Evolutionary conservation across 1,140 invertebrate genomes (phyloP).

Genomic region (Colletes gigas): DNA sequence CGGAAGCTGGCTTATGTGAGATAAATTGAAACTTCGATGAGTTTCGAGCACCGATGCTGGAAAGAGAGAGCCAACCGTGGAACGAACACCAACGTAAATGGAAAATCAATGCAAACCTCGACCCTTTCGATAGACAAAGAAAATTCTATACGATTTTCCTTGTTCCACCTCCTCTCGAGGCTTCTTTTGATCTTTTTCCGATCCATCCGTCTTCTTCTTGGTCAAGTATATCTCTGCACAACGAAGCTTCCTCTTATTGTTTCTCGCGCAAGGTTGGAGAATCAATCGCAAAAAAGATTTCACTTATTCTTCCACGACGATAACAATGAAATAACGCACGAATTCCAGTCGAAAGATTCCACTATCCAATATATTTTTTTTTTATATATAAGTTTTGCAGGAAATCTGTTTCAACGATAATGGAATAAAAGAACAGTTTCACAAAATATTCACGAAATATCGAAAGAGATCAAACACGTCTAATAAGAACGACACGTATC

Average conservation of each 20-base stretch:
- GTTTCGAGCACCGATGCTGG: slow-evolving; percentile 8
- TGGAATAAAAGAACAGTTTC: too few species aligned
- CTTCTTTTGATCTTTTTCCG: slow-evolving; percentile 24
- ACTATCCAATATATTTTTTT: background rate
- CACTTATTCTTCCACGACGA: background rate
- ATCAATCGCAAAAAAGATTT: slow-evolving; percentile 18
- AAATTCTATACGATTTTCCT: slow-evolving; percentile 27
- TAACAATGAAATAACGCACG: background rate
- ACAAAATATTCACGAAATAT: too few species aligned
- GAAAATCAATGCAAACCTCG: slow-evolving; percentile 34
- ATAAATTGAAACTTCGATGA: slow-evolving; percentile 34
- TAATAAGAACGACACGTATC: too few species aligned
- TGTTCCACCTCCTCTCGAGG: rapidly evolving
- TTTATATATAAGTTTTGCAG: background rate
- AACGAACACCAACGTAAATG: slow-evolving; percentile 20
- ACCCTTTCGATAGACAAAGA: background rate
- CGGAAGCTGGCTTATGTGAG: slow-evolving; percentile 22
- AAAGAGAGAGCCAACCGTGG: slow-evolving; percentile 14
- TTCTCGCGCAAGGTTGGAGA: slow-evolving; percentile 32
- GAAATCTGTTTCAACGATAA: background rate
- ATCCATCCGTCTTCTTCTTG: slow-evolving; percentile 31
- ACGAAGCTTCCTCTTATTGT: background rate
- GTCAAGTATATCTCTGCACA: slow-evolving; percentile 1
- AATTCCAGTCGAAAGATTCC: background rate
- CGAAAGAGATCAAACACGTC: too few species aligned